A percentile compares a stretch with the other conserved stretches of the same genome.
Evolutionary conservation across 2,113 vertebrate genomes (phyloP).

Genomic region (Dicerorhinus sumatrensis): DNA sequence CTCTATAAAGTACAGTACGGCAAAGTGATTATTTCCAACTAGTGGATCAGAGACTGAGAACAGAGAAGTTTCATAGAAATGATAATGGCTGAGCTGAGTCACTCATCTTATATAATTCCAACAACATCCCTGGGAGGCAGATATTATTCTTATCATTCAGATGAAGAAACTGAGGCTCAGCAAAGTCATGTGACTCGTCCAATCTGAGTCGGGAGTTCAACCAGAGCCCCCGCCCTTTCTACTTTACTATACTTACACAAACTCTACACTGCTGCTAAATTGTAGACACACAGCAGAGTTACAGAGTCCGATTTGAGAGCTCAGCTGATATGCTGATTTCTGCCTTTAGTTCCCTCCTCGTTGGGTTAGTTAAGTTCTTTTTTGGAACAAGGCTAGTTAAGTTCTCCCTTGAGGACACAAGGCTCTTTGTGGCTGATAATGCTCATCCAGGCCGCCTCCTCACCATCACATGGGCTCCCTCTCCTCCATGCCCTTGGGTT

Average conservation of each 20-base stretch:
- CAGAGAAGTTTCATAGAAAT: neutral
- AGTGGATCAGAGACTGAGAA: neutral
- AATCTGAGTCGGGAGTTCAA: neutral
- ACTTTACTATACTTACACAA: neutral
- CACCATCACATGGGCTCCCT: neutral
- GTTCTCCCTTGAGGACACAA: neutral
- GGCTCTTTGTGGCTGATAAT: neutral
- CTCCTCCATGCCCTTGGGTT: neutral
- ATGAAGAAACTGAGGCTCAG: neutral
- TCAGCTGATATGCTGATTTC: neutral
- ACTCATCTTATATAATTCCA: neutral
- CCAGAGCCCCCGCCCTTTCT: neutral
- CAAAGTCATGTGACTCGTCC: neutral
- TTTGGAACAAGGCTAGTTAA: neutral
- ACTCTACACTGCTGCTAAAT: neutral
- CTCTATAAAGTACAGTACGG: neutral
- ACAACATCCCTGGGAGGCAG: neutral
- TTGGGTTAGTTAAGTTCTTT: neutral
- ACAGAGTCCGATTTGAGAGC: neutral
- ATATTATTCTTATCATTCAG: neutral
- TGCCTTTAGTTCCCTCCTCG: neutral
- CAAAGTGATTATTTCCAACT: neutral
- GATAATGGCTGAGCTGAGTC: neutral
- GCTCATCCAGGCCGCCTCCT: neutral
- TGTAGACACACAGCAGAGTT: neutral